Base-by-base conservation (phyloP, 2,888 invertebrate genomes). In the Tubulanus polymorphus region DNA sequence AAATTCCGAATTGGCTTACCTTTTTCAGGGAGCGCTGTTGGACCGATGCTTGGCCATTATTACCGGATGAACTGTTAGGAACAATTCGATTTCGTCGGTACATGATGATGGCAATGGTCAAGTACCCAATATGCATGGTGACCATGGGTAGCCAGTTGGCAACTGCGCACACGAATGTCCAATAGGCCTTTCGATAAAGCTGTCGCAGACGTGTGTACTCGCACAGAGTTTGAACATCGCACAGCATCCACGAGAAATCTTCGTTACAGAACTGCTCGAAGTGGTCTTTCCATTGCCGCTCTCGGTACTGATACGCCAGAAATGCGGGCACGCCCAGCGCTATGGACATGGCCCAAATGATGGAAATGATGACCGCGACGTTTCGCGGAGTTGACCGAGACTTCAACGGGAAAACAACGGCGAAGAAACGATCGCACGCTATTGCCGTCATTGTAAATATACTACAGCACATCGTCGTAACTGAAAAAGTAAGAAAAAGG, bases 101-200 rank as follows among this genome's bases (percentile, higher is more conserved):
- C 15, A 72, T 64, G 26, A 65, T 67, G 20, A 66, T 53, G 5
- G 70, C 63, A 51, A 72, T 71, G 30, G 70, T 61, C 0, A 66
- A 67, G 55, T 71, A 72, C 20, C 63, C 62, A 5, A 68, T 54
- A 26, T 62, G 63, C 70, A 69, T 70, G 23, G 64, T 63, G 2
- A 69, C 47, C 72, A 72, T 71, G 1, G 71, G 72, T 25, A 71
- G 62, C 72, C 72, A 72, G 65, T 70, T 72, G n/a, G 70, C 56
- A 18, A 69, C 68, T n/a, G 66, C 67, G 18, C 67, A 63, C n/a
- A 72, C 66, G 26, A 66, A 61, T 15, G 67, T 68, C 72, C 72
- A 72, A 60, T 67, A 72, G 6, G 65, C 63, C 41, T 41, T 41
- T 15, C 20, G 41, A 23, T 41, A 41, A 5, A 41, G 15, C 23